These are phyloP conservation scores for Ploceus nigricollis DNA, from an alignment of 2,113 vertebrate species.

Conservation along the genomic window DNA sequence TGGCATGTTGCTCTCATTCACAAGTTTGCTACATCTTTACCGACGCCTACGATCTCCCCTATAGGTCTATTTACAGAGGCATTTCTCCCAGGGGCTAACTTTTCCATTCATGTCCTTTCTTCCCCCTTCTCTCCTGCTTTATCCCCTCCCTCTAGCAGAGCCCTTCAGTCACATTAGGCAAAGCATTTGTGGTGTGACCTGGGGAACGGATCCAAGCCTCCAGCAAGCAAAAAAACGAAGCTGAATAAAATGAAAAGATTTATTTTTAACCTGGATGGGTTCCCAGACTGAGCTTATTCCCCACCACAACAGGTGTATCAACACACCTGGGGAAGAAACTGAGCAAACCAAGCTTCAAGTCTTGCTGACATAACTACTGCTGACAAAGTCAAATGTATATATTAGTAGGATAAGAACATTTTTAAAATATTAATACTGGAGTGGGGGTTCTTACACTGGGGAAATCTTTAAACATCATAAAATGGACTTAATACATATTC, in stretches of 20 bases:
- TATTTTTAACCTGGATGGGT: conserved; percentile 22
- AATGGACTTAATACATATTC: conserved; percentile 47
- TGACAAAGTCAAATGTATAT: background rate
- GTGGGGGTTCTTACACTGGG: background rate
- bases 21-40: background rate
- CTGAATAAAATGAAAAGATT: background rate
- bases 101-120: background rate
- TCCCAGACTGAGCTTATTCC: background rate
- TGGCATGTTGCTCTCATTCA: conserved; percentile 18
- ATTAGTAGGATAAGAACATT: background rate
- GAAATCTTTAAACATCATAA: conserved; percentile 35
- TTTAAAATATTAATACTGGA: background rate
- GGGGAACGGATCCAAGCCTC: background rate
- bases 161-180: background rate
- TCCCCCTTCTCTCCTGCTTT: background rate
- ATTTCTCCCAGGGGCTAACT: background rate
- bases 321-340: background rate
- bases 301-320: conserved; percentile 14
- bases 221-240: background rate
- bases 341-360: background rate
- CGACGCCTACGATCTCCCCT: background rate
- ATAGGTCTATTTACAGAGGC: background rate
- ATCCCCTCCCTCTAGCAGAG: background rate
- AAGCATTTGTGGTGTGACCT: background rate
- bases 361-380: background rate